Conservation (phyloP, 2,797 vertebrate genomes). For the Nannoperca obscura region DNA sequence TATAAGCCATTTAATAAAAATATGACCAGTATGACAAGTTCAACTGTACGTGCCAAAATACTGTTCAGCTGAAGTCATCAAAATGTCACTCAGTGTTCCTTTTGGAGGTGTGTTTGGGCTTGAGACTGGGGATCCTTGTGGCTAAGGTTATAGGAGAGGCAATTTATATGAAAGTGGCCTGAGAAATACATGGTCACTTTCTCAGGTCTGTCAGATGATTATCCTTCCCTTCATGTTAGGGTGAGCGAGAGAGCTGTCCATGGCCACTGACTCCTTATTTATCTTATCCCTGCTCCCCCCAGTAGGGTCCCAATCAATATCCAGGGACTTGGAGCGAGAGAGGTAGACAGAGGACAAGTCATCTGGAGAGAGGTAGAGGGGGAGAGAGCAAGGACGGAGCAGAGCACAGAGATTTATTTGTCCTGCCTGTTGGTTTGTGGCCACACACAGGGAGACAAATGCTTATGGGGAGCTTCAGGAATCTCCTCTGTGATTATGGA, state of each 20-base stretch:
- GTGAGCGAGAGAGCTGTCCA: conserved; percentile 76
- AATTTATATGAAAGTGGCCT: conserved; percentile 49
- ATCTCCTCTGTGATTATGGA: conserved; percentile 67
- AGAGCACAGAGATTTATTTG: conserved; percentile 76
- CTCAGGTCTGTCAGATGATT: conserved; percentile 69
- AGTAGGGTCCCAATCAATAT: conserved; percentile 82
- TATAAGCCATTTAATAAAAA: background rate
- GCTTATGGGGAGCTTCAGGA: conserved; percentile 65
- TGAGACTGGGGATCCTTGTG: background rate
- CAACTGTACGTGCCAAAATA: background rate
- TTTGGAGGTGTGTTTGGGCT: background rate
- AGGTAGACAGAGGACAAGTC: conserved; percentile 75
- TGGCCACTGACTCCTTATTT: conserved; percentile 82
- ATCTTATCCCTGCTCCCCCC: conserved; percentile 76
- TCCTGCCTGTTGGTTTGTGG: conserved; percentile 68
- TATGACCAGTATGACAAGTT: background rate
- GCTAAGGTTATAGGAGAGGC: conserved; percentile 16
- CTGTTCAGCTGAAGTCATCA: background rate
- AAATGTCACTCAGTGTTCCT: background rate
- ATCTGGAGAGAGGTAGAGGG: conserved; percentile 50
- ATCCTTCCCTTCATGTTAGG: conserved; percentile 70
- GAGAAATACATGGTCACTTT: conserved; percentile 55
- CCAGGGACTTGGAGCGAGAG: conserved; percentile 69
- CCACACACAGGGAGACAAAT: conserved; percentile 75
- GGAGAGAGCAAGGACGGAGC: conserved; percentile 71